Conservation (phyloP, 2,888 invertebrate species). For the Druceiella hillmani region DNA sequence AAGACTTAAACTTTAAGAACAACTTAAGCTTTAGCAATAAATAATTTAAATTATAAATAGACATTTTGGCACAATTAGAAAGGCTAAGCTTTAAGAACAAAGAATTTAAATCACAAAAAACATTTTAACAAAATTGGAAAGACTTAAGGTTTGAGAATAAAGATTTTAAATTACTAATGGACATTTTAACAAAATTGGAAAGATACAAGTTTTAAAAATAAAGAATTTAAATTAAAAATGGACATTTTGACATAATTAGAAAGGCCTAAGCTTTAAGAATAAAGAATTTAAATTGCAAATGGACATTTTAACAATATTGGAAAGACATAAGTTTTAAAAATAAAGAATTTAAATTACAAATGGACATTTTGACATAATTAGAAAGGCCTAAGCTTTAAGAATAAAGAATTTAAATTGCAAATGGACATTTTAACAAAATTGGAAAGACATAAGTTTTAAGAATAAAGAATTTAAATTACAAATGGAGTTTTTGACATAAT, state of each 20-base stretch:
- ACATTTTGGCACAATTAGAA: too few relatives aligned
- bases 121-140: conserved; percentile 2
- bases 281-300: not conserved
- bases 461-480: conserved; percentile 4
- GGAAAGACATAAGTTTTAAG: too few relatives aligned
- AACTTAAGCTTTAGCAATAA: too few relatives aligned
- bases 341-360: not conserved
- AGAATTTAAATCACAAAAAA: conserved; percentile 4
- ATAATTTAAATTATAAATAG: too few relatives aligned
- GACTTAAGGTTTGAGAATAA: conserved; percentile 5
- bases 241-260: conserved; percentile 3
- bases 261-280: not conserved
- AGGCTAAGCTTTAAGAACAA: not conserved
- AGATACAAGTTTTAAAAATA: too few relatives aligned
- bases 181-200: not conserved
- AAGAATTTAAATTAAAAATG: conserved; percentile 6
- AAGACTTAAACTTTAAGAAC: too few relatives aligned
- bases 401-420: too few relatives aligned
- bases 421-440: too few relatives aligned
- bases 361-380: too few relatives aligned
- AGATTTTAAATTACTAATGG: conserved; percentile 3
- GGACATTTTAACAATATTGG: not conserved
- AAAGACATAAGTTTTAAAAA: not conserved
- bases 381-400: too few relatives aligned
- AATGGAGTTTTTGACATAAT: conserved; percentile 1